phyloP scores from a whole-genome alignment of 2,797 vertebrate genomes.

The Eulemur albifrons region DNA sequence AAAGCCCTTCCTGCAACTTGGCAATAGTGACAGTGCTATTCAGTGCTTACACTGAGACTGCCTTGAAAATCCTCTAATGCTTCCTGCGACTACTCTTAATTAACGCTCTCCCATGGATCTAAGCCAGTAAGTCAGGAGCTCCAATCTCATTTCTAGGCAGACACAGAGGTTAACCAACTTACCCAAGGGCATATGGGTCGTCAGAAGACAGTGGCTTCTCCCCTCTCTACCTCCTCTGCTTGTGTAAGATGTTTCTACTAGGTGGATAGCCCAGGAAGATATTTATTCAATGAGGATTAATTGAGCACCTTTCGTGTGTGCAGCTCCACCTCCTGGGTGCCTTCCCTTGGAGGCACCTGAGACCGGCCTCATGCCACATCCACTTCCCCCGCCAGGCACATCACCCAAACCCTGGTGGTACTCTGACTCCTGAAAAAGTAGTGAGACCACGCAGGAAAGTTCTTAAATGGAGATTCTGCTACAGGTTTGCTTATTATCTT shows the following conservation, averaged over 20 bases:
- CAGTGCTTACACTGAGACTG: constrained; percentile 30
- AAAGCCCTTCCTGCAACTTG: neutral
- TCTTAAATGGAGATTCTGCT: neutral
- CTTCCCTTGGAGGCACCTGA: neutral
- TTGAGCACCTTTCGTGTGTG: neutral
- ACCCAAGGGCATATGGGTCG: neutral
- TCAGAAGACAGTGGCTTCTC: neutral
- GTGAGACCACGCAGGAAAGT: neutral
- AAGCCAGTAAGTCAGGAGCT: neutral
- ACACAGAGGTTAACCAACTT: neutral
- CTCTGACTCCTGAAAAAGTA: neutral
- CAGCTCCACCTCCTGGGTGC: neutral
- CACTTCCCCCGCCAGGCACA: neutral
- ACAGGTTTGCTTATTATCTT: neutral
- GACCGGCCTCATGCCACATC: neutral
- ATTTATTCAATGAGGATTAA: neutral
- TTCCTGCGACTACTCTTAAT: constrained; percentile 23
- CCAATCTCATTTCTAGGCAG: neutral
- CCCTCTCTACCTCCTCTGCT: neutral
- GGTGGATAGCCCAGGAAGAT: neutral
- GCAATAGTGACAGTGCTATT: neutral
- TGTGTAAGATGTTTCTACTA: neutral
- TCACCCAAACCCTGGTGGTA: neutral
- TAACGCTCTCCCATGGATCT: constrained; percentile 6
- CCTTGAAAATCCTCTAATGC: constrained; percentile 44